Conservation (phyloP, 2,113 vertebrate genomes). For the Agelaius phoeniceus region DNA sequence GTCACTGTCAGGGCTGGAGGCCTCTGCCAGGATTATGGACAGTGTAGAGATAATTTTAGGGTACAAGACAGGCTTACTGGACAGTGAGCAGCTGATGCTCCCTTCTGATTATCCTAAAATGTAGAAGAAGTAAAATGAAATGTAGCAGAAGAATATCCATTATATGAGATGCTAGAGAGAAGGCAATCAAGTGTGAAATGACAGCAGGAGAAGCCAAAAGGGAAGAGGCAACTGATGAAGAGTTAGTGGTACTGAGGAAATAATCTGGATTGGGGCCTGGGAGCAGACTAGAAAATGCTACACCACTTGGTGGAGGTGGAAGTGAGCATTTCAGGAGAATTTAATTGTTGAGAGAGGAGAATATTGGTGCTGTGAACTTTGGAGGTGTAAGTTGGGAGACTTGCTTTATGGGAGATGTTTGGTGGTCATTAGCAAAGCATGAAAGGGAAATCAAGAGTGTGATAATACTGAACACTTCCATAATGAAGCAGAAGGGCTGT, state of each 20-base stretch:
- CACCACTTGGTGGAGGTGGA: neutral
- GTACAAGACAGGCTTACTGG: neutral
- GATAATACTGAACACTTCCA: neutral
- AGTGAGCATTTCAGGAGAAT: neutral
- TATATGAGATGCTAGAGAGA: neutral
- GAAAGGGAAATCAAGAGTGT: neutral
- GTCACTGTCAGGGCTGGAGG: neutral
- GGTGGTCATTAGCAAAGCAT: neutral
- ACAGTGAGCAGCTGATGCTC: neutral
- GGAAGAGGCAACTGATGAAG: neutral
- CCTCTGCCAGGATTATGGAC: neutral
- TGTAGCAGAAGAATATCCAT: neutral
- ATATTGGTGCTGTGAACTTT: neutral
- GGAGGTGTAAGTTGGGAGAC: neutral
- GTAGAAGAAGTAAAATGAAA: neutral
- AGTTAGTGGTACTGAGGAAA: neutral
- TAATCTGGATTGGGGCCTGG: neutral
- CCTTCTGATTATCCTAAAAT: neutral
- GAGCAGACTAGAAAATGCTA: neutral
- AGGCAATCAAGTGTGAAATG: neutral
- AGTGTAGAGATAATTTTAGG: neutral
- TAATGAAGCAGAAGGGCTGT: neutral
- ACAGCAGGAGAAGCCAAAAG: neutral
- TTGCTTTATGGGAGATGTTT: neutral
- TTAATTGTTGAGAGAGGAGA: neutral